Evolutionary conservation across 2,113 vertebrate genomes (phyloP).

Genomic region (Sisor rabdophorus): DNA sequence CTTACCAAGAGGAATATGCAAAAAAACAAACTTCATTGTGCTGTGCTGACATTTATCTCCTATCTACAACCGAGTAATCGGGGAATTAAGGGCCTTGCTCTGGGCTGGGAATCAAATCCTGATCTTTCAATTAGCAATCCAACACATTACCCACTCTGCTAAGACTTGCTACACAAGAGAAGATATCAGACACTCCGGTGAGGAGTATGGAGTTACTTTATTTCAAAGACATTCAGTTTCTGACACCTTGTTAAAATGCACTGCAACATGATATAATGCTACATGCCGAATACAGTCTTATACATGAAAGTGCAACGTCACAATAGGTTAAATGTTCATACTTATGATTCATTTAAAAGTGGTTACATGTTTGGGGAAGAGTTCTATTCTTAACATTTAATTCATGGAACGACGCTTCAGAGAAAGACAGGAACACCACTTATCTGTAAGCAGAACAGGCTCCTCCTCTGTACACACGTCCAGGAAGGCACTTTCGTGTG

Average conservation of each 20-base stretch:
- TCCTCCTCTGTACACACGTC: slow-evolving; percentile 42
- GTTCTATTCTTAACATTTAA: slow-evolving; percentile 44
- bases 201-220: slow-evolving; percentile 65
- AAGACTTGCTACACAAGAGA: not conserved
- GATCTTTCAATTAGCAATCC: too few species aligned
- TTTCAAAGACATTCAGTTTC: slow-evolving; percentile 72
- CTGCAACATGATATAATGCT: slow-evolving; percentile 71
- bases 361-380: slow-evolving; percentile 45
- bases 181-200: slow-evolving; percentile 47
- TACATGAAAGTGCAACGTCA: slow-evolving; percentile 82
- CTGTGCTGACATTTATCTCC: too few species aligned
- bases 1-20: too few species aligned
- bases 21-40: too few species aligned
- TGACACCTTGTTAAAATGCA: slow-evolving; percentile 62
- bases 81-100: too few species aligned
- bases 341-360: slow-evolving; percentile 64
- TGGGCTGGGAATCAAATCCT: too few species aligned
- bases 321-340: slow-evolving; percentile 85
- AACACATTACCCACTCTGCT: too few species aligned
- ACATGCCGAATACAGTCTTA: slow-evolving; percentile 76
- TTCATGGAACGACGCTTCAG: slow-evolving; percentile 51
- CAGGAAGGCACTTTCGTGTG: slow-evolving; percentile 71
- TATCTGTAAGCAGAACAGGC: slow-evolving; percentile 43
- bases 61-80: too few species aligned
- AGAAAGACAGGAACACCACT: slow-evolving; percentile 45